Conservation (phyloP, 2,797 vertebrate species). For the Pantherophis alleghaniensis region DNA sequence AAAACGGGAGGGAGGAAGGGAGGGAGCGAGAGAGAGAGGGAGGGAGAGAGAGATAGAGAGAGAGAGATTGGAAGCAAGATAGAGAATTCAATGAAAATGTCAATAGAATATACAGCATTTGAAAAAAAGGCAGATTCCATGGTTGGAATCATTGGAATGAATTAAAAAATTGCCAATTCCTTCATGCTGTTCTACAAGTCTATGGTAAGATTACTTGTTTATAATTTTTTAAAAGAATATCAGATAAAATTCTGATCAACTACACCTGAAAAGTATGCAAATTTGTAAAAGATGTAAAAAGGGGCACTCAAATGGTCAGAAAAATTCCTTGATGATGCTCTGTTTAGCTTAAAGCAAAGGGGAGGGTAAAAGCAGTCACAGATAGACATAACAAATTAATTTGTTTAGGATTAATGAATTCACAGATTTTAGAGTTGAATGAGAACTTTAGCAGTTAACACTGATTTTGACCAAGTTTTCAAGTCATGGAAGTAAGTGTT, state of each 20-base stretch:
- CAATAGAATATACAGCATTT: neutral
- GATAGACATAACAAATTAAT: neutral
- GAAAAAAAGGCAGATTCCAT: neutral
- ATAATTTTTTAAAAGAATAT: neutral
- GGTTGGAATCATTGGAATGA: neutral
- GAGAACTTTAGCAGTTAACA: neutral
- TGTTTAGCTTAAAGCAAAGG: neutral
- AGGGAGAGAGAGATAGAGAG: fast-evolving
- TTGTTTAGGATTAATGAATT: neutral
- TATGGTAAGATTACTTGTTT: neutral
- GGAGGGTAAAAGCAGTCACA: neutral
- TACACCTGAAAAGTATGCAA: neutral
- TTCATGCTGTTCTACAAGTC: neutral
- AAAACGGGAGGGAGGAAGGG: neutral
- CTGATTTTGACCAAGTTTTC: neutral
- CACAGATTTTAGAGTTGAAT: neutral
- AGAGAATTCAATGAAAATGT: neutral
- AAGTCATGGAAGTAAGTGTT: neutral
- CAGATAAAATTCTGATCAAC: neutral
- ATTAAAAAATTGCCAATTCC: neutral
- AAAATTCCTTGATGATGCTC: neutral
- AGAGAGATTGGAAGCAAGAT: neutral
- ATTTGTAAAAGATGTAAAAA: neutral
- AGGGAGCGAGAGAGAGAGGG: too few relatives aligned
- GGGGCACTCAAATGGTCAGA: neutral